phyloP scores from a whole-genome alignment of 2,888 invertebrate species.

The Atrina japonica region DNA sequence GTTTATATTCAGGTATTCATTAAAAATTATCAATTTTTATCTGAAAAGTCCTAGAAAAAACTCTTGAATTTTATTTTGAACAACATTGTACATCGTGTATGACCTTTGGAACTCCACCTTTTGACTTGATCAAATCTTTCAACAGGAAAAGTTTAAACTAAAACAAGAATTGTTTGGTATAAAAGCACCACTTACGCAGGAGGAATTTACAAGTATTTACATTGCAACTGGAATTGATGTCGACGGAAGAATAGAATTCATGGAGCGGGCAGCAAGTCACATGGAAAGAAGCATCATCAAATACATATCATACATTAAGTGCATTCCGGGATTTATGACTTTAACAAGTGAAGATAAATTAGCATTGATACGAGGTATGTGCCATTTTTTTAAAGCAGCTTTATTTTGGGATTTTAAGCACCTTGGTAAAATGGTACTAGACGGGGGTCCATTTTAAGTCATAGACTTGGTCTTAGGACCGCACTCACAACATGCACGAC shows the following conservation, averaged over 20 bases:
- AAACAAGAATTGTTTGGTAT: slow-evolving; percentile 51
- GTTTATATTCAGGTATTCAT: too few relatives aligned
- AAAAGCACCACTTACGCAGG: slow-evolving; percentile 44
- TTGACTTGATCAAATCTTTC: too few relatives aligned
- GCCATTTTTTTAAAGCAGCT: not conserved
- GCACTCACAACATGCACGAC: too few relatives aligned
- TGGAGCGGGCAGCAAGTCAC: slow-evolving; percentile 49
- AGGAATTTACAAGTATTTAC: slow-evolving; percentile 57
- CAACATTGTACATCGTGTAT: too few relatives aligned
- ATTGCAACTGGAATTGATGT: slow-evolving; percentile 60
- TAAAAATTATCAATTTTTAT: too few relatives aligned
- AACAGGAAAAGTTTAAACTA: slow-evolving; percentile 47
- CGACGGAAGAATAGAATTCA: slow-evolving; percentile 52
- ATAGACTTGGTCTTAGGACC: too few relatives aligned
- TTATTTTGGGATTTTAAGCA: too few relatives aligned
- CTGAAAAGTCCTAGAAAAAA: too few relatives aligned
- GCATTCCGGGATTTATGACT: slow-evolving; percentile 59
- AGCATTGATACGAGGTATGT: slow-evolving; percentile 59
- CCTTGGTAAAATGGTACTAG: too few relatives aligned
- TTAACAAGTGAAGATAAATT: slow-evolving; percentile 57
- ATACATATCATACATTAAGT: slow-evolving; percentile 58
- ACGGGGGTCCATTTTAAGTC: too few relatives aligned
- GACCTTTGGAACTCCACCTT: not conserved
- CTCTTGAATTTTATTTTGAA: too few relatives aligned
- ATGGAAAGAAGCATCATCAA: slow-evolving; percentile 58